Evolutionary conservation across 2,113 vertebrate species (phyloP).

Genomic region (Formicarius rufipectus): DNA sequence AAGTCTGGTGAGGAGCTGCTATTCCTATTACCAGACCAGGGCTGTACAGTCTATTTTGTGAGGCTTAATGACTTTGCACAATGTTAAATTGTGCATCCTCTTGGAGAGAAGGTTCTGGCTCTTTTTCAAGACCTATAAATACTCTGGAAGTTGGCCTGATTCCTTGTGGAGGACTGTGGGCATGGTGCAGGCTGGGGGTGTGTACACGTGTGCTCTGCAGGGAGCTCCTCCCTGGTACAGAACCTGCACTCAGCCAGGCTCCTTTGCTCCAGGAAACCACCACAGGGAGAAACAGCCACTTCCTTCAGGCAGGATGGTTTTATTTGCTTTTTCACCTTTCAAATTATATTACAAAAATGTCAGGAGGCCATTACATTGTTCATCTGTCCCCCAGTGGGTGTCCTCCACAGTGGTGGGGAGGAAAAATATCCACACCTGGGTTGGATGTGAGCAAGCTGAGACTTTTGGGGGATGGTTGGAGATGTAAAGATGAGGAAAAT

Average conservation of each 20-base stretch:
- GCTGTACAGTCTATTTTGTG: not conserved
- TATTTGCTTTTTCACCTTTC: not conserved
- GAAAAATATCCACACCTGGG: not conserved
- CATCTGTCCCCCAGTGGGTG: not conserved
- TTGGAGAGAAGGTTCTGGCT: constrained; percentile 32
- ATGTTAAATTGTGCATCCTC: constrained; percentile 49
- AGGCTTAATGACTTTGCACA: constrained; percentile 61
- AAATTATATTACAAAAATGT: not conserved
- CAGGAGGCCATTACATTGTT: not conserved
- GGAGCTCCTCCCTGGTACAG: not conserved
- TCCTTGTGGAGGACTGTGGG: not conserved
- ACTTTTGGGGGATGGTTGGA: not conserved
- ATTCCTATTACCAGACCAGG: not conserved
- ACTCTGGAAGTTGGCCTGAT: constrained; percentile 16
- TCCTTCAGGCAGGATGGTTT: not conserved
- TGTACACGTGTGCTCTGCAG: not conserved
- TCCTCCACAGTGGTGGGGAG: not conserved
- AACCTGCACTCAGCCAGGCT: not conserved
- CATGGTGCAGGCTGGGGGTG: not conserved
- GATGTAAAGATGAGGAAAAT: not conserved
- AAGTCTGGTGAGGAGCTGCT: not conserved
- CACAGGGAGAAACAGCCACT: not conserved
- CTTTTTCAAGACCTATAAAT: constrained; percentile 58
- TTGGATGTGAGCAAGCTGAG: not conserved
- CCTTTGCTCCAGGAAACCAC: not conserved